A percentile compares a stretch with the other conserved stretches of the same genome.
Evolutionary conservation across 2,113 vertebrate genomes (phyloP).

Genomic region (Vicugna pacos): DNA sequence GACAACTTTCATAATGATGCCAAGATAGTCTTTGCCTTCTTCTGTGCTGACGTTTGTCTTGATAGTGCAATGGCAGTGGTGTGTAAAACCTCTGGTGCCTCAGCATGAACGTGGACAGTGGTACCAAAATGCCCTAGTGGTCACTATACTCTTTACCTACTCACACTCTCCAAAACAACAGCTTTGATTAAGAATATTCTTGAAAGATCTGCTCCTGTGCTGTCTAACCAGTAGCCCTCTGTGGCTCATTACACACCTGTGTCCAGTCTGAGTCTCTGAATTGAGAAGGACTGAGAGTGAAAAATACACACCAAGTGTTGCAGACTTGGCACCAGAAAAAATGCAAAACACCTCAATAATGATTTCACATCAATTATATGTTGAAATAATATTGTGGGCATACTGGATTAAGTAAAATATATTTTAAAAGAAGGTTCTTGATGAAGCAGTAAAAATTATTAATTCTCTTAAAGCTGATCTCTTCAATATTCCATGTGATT

Average conservation of each 20-base stretch:
- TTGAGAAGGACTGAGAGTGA: neutral
- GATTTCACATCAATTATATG: neutral
- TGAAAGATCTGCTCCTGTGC: neutral
- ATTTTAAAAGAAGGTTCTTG: neutral
- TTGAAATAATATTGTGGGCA: constrained; percentile 6
- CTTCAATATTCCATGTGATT: neutral
- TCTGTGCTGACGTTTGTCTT: neutral
- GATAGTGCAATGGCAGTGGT: neutral
- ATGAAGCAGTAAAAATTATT: neutral
- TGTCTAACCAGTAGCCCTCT: neutral
- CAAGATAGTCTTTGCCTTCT: neutral
- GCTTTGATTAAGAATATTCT: neutral
- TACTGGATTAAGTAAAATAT: neutral
- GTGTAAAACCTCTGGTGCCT: neutral
- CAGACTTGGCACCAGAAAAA: neutral
- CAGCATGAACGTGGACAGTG: neutral
- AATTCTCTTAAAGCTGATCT: neutral
- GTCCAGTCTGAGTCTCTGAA: neutral
- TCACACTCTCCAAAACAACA: neutral
- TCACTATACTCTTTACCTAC: neutral
- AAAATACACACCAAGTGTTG: neutral
- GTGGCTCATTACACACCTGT: neutral
- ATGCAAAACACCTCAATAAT: neutral
- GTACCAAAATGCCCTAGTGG: rapidly evolving
- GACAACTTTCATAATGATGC: neutral